These are phyloP conservation scores for Erpornis zantholeuca DNA, from an alignment of 2,113 vertebrate genomes.

Conservation along the genomic window DNA sequence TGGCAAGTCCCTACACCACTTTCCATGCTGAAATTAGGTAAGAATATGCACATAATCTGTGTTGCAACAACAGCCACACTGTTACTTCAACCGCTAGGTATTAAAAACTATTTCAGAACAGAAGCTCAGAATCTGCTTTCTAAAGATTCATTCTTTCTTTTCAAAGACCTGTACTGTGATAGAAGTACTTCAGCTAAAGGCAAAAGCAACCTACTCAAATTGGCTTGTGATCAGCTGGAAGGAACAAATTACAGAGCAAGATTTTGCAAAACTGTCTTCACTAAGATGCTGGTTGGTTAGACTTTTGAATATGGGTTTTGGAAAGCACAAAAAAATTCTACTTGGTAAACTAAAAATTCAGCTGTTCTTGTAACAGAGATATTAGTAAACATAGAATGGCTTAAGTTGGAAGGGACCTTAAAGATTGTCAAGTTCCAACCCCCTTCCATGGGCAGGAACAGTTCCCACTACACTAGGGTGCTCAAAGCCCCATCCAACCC, in stretches of 20 bases:
- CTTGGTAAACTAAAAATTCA: background rate
- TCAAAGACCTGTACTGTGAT: background rate
- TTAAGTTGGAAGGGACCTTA: background rate
- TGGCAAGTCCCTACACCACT: background rate
- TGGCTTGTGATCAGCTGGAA: background rate
- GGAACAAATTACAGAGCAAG: background rate
- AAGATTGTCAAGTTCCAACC: background rate
- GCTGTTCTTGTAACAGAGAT: background rate
- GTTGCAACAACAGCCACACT: background rate
- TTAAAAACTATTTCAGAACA: background rate
- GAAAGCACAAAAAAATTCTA: background rate
- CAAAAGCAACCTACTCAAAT: background rate
- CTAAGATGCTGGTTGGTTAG: background rate
- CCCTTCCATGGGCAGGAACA: background rate
- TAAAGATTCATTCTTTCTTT: background rate
- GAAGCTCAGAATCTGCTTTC: background rate
- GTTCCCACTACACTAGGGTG: background rate
- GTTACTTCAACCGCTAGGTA: background rate
- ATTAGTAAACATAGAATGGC: background rate
- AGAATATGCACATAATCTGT: background rate
- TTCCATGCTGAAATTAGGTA: background rate
- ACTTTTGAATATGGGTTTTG: background rate
- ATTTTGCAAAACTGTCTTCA: background rate
- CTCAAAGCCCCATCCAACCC: background rate
- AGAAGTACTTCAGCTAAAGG: background rate